A percentile compares a stretch with the other conserved stretches of the same genome.
Evolutionary conservation across 2,797 vertebrate genomes (phyloP).

Genomic region (Betta splendens): DNA sequence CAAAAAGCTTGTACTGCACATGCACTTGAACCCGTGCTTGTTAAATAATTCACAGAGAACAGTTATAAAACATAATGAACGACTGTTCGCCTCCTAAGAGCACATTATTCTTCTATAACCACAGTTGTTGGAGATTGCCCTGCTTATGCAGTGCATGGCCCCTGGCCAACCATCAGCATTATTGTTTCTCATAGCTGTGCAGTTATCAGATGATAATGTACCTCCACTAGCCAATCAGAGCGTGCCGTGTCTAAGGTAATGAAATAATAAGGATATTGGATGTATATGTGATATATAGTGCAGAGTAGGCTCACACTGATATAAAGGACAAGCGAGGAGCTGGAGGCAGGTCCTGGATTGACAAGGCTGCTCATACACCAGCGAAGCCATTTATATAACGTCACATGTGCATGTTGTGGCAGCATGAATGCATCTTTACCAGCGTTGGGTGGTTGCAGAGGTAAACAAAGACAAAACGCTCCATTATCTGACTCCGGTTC

Average conservation of each 20-base stretch:
- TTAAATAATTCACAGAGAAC: neutral
- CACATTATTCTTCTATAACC: neutral
- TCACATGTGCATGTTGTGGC: neutral
- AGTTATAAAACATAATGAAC: neutral
- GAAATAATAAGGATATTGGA: neutral
- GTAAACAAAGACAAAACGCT: constrained; percentile 7
- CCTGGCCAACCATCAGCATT: neutral
- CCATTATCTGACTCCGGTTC: constrained; percentile 1
- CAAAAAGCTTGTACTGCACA: constrained; percentile 1
- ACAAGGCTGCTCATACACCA: neutral
- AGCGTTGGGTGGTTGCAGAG: neutral
- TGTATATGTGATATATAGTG: neutral
- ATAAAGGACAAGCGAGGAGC: neutral
- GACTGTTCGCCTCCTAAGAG: neutral
- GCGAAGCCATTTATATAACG: neutral
- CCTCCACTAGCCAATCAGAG: neutral
- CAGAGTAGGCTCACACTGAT: neutral
- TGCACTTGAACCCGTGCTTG: neutral
- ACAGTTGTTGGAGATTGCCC: neutral
- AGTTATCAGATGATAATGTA: neutral
- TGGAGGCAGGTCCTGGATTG: neutral
- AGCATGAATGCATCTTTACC: neutral
- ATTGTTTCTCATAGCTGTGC: neutral
- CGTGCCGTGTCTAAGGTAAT: neutral
- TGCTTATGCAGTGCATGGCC: neutral